A percentile compares a stretch with the other conserved stretches of the same genome.
These are phyloP conservation scores for Anthonomus grandis DNA, from an alignment of 1,140 invertebrate species.

Conservation along the genomic window DNA sequence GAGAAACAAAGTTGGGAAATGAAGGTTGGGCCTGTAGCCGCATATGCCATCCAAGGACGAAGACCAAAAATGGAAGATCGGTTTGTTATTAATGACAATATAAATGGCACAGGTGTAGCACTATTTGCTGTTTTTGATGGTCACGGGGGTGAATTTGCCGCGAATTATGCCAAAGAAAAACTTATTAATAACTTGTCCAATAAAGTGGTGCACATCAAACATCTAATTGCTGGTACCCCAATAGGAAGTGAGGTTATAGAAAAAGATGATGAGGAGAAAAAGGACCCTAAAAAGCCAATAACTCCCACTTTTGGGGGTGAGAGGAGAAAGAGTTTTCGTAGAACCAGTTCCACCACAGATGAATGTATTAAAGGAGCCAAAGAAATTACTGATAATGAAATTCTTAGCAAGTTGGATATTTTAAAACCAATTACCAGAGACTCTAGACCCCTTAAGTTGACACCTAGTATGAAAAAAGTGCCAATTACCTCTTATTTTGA, in stretches of 20 bases:
- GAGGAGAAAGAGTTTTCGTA: conserved; percentile 63
- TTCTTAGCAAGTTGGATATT: conserved; percentile 63
- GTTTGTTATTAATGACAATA: conserved; percentile 76
- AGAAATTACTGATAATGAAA: conserved; percentile 65
- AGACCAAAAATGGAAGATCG: conserved; percentile 91
- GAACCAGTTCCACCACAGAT: conserved; percentile 59
- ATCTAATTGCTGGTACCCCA: conserved; percentile 60
- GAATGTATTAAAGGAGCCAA: conserved; percentile 53
- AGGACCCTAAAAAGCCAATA: conserved; percentile 46
- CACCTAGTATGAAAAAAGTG: conserved; percentile 37
- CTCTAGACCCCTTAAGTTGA: conserved; percentile 41
- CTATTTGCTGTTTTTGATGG: conserved; percentile 93
- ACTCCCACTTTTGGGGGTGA: conserved; percentile 46
- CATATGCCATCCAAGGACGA: conserved; percentile 85
- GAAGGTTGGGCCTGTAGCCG: conserved; percentile 69
- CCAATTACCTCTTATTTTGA: conserved; percentile 50
- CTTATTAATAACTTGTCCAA: conserved; percentile 73
- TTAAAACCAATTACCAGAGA: conserved; percentile 62
- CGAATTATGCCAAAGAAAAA: conserved; percentile 83
- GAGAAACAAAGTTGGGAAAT: conserved; percentile 76
- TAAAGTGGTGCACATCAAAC: conserved; percentile 69
- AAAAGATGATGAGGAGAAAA: conserved; percentile 48
- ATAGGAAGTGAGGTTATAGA: conserved; percentile 47
- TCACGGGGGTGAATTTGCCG: conserved; percentile 92
- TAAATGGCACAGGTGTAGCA: conserved; percentile 70